A percentile compares a stretch with the other conserved stretches of the same genome.
These are phyloP conservation scores for Trinorchestia longiramus DNA, from an alignment of 1,140 invertebrate species.

Conservation along the genomic window DNA sequence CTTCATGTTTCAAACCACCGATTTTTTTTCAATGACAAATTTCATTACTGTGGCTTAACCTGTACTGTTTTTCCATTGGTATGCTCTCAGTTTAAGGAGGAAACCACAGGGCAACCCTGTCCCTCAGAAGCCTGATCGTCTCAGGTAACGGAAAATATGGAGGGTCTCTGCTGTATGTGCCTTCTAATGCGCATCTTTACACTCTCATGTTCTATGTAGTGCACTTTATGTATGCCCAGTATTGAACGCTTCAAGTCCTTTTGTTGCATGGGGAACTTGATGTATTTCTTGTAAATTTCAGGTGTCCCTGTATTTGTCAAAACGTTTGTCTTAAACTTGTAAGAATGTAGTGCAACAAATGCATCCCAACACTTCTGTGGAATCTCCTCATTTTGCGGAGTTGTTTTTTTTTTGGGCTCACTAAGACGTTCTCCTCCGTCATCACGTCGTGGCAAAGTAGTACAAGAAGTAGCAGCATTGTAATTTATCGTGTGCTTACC, in stretches of 20 bases:
- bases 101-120: conserved; percentile 56
- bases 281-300: neutral
- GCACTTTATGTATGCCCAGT: neutral
- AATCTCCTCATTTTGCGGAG: neutral
- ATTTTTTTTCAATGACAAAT: neutral
- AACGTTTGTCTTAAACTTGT: neutral
- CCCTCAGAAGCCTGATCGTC: conserved; percentile 57
- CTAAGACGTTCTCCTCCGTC: neutral
- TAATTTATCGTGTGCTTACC: neutral
- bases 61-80: neutral
- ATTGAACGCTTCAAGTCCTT: neutral
- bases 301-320: neutral
- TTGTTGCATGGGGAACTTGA: neutral
- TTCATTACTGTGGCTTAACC: neutral
- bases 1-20: neutral
- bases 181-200: neutral
- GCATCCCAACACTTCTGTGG: neutral
- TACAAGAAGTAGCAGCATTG: neutral
- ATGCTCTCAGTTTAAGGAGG: conserved; percentile 58
- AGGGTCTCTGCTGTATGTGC: neutral
- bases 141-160: conserved; percentile 42
- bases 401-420: neutral
- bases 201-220: neutral
- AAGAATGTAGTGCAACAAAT: neutral
- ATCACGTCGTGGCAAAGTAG: neutral